Conservation (phyloP, 2,797 vertebrate species). For the Neostethus bicornis region DNA sequence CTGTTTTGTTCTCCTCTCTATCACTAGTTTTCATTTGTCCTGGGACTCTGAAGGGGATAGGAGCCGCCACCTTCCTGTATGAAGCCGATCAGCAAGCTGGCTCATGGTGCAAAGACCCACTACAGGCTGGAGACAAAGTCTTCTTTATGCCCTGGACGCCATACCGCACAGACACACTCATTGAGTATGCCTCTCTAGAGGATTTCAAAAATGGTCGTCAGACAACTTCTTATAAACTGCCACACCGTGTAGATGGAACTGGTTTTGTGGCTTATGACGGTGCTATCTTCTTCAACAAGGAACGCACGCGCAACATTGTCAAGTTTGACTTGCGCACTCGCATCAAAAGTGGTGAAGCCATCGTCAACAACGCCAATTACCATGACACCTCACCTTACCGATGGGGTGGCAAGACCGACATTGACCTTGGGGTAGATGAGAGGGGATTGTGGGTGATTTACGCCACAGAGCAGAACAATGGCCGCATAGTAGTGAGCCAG, state of each 20-base stretch:
- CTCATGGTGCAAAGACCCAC: constrained; percentile 98
- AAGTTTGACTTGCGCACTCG: constrained; percentile 98
- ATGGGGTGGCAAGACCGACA: constrained; percentile 99
- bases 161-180: constrained; percentile 95
- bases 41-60: constrained; percentile 94
- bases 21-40: constrained; percentile 99
- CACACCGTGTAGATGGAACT: constrained; percentile 96
- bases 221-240: constrained; percentile 95
- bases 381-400: constrained; percentile 98
- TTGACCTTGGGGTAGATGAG: constrained; percentile 96
- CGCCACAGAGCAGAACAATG: constrained; percentile 97
- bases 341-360: constrained; percentile 98
- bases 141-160: constrained; percentile 99
- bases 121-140: constrained; percentile 98
- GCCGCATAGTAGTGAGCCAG: constrained; percentile 97
- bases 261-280: constrained; percentile 98
- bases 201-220: constrained; percentile 92
- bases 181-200: constrained; percentile 93
- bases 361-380: constrained; percentile 98
- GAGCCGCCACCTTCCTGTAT: constrained; percentile 90
- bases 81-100: constrained; percentile 99
- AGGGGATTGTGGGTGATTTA: constrained; percentile 98
- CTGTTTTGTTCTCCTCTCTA: constrained; percentile 78
- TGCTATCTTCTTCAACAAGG: constrained; percentile 99
- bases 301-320: constrained; percentile 96